Base-by-base conservation (phyloP, 2,888 invertebrate genomes). In the Malthinus seriepunctatus region DNA sequence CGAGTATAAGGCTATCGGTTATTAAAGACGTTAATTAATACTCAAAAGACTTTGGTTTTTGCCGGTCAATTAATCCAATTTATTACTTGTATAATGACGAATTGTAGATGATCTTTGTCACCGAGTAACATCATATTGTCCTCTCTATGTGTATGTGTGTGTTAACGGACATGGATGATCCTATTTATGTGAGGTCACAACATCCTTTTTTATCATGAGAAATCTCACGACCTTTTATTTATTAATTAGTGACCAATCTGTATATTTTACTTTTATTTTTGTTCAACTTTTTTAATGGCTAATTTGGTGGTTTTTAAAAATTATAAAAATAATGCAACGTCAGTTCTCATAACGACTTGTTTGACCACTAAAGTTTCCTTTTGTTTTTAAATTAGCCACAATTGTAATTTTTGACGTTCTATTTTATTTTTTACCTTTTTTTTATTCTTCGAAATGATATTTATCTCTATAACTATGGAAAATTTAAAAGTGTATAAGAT, bases 281-380 rank as follows among this genome's bases (percentile, higher is more conserved):
- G n/a, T 23, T 3, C 2, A 23, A 5, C 23, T 23, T 23, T 23
- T 23, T 66, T 71, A 69, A 68, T 69, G 63, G 69, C 69, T 67
- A 69, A 70, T 69, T 63, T 66, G 39, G 53, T 23, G 34, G 32
- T 46, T 48, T 35, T 53, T 51, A 56, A 60, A 55, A 56, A 54
- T 35, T 56, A 54, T 52, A 34, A 48, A 67, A 66, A 42, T 15
- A 63, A 45, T 62, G 73, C 71, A 67, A 66, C 68, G 62, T 73
- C 71, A 73, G 60, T 61, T 67, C 60, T 66, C 66, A 63, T 73
- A 72, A 73, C 69, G 73, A 72, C 68, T 61, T 65, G 67, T 66
- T 66, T 60, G 61, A 62, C 65, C 63, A 62, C 63, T 63, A 58
- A 58, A 56, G 46, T 56, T 53, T 14, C 39, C 62, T 65, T 68